phyloP scores from a whole-genome alignment of 2,113 vertebrate species.

The Myiozetetes cayanensis region DNA sequence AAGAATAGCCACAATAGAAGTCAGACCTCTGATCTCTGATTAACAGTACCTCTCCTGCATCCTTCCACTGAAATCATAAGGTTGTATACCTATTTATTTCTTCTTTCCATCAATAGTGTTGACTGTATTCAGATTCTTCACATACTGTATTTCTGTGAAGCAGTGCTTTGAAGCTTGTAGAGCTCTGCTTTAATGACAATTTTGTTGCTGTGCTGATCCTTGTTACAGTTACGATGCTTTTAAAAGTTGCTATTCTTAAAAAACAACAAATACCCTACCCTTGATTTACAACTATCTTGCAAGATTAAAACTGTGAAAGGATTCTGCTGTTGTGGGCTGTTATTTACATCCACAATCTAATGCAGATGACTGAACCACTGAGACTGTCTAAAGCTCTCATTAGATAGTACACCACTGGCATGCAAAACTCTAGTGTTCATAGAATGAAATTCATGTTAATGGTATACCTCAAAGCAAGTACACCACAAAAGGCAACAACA shows the following conservation, averaged over 20 bases:
- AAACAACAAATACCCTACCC: not conserved
- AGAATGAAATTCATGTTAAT: conserved; percentile 33
- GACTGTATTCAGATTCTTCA: not conserved
- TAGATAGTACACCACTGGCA: conserved; percentile 55
- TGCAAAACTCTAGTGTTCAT: conserved; percentile 62
- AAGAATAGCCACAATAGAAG: conserved; percentile 6
- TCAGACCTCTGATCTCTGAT: not conserved
- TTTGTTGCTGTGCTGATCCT: not conserved
- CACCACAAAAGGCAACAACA: conserved; percentile 62
- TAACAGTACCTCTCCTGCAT: not conserved
- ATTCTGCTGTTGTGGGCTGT: conserved; percentile 40
- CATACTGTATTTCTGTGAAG: not conserved
- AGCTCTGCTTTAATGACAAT: not conserved
- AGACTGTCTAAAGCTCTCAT: conserved; percentile 50
- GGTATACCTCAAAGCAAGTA: conserved; percentile 60
- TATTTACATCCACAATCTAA: conserved; percentile 55
- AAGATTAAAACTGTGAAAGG: conserved; percentile 26
- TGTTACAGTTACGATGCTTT: conserved; percentile 20
- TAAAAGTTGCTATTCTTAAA: no score
- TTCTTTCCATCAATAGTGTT: not conserved
- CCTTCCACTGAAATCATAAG: not conserved
- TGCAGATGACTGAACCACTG: conserved; percentile 40
- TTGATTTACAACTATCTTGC: conserved; percentile 3
- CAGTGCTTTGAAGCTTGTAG: conserved; percentile 8
- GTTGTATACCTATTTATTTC: not conserved